Percentiles rank a stretch among this genome's conserved stretches.
Evolutionary conservation across 2,888 invertebrate species (phyloP).

Genomic region (Papilio demoleus): DNA sequence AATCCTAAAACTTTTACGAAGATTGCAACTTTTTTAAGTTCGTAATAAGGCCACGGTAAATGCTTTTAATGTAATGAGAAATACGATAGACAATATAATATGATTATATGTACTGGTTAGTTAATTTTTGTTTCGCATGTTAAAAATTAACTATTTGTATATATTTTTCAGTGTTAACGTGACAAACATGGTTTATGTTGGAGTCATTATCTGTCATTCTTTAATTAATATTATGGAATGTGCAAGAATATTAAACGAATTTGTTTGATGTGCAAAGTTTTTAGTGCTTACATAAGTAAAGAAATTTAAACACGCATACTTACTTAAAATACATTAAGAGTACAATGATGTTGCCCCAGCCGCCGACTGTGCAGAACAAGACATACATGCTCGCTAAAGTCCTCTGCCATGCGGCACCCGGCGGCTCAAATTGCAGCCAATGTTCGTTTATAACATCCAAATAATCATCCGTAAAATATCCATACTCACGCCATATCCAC

Average conservation of each 20-base stretch:
- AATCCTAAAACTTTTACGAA: not conserved
- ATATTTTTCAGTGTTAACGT: too few species aligned
- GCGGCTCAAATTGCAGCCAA: constrained; percentile 88
- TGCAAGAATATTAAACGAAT: too few species aligned
- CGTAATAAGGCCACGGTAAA: not conserved
- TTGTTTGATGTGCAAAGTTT: too few species aligned
- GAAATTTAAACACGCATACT: constrained; percentile 54
- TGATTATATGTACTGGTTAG: not conserved
- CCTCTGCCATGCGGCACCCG: constrained; percentile 82
- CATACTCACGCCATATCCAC: constrained; percentile 77
- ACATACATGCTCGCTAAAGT: constrained; percentile 85
- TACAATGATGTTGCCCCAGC: constrained; percentile 88
- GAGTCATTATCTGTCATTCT: too few species aligned
- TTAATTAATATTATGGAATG: too few species aligned
- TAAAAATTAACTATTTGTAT: not conserved
- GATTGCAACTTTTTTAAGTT: not conserved
- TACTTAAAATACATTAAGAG: constrained; percentile 89
- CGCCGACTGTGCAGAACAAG: constrained; percentile 86
- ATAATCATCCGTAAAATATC: constrained; percentile 84
- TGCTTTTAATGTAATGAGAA: not conserved
- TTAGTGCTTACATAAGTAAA: too few species aligned
- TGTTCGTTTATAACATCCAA: constrained; percentile 86
- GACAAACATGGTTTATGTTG: too few species aligned
- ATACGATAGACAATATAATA: not conserved
- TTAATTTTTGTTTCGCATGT: not conserved